These are phyloP conservation scores for Dendrocincla fuliginosa DNA, from an alignment of 2,797 vertebrate genomes.

Conservation along the genomic window DNA sequence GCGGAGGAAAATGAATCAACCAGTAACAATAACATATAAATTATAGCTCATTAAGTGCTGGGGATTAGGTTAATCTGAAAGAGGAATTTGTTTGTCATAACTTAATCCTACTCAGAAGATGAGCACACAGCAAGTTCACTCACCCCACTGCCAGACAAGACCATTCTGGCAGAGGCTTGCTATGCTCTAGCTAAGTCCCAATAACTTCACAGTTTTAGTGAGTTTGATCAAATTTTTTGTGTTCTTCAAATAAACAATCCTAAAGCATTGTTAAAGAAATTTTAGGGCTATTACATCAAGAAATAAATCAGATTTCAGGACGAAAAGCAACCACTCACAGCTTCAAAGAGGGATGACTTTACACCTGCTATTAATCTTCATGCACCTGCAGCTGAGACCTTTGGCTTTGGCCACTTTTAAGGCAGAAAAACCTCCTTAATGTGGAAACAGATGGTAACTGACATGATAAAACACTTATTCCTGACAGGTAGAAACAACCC, in stretches of 20 bases:
- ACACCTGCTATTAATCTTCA: not conserved
- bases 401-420: not conserved
- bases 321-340: not conserved
- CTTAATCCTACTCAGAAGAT: not conserved
- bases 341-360: not conserved
- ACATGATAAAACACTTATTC: not conserved
- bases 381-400: not conserved
- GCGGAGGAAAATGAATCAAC: not conserved
- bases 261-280: not conserved
- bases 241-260: not conserved
- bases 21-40: not conserved
- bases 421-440: not conserved
- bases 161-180: not conserved
- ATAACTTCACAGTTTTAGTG: not conserved
- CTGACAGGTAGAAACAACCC: not conserved
- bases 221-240: not conserved
- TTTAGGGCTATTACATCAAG: not conserved
- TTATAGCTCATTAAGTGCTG: constrained; percentile 13
- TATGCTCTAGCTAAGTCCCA: not conserved
- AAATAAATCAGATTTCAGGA: not conserved
- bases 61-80: not conserved
- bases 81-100: not conserved
- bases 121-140: not conserved
- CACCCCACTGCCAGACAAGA: not conserved
- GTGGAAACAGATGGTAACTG: not conserved